phyloP scores from a whole-genome alignment of 2,888 invertebrate species.

The Brachypalpus laphriformis region DNA sequence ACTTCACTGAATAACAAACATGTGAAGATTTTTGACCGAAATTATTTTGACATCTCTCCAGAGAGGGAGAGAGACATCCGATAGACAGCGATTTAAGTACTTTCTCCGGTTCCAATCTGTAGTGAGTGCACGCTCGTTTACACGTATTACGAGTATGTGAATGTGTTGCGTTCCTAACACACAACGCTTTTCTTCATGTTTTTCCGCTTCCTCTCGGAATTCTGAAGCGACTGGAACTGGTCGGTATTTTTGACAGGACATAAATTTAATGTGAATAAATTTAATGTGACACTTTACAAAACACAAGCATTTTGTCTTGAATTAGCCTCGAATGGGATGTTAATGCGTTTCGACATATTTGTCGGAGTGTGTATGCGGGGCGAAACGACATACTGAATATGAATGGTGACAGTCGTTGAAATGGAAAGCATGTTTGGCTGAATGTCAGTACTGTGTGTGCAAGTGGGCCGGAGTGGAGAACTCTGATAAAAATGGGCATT shows the following conservation, averaged over 20 bases:
- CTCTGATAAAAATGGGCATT: conserved; percentile 54
- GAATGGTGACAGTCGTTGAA: conserved; percentile 73
- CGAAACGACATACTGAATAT: conserved; percentile 57
- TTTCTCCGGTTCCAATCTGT: conserved; percentile 48
- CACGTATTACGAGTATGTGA: background rate
- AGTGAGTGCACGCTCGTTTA: background rate
- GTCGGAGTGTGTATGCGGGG: conserved; percentile 56
- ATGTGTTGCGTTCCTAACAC: conserved; percentile 18
- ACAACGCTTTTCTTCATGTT: conserved; percentile 48
- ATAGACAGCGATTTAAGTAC: conserved; percentile 45
- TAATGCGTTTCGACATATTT: conserved; percentile 83
- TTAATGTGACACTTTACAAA: conserved; percentile 73
- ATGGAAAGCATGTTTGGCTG: conserved; percentile 61
- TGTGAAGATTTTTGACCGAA: conserved; percentile 65
- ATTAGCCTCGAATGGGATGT: conserved; percentile 83
- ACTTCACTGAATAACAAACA: conserved; percentile 65
- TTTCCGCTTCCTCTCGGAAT: conserved; percentile 39
- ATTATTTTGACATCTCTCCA: conserved; percentile 64
- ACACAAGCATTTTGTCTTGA: conserved; percentile 76
- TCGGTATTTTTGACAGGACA: conserved; percentile 43
- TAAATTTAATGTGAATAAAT: conserved; percentile 59
- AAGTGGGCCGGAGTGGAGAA: conserved; percentile 35
- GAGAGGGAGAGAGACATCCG: conserved; percentile 1
- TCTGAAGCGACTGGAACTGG: conserved; percentile 30
- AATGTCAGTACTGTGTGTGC: conserved; percentile 21